These are phyloP conservation scores for Colletes gigas DNA, from an alignment of 1,140 invertebrate genomes.

Conservation along the genomic window DNA sequence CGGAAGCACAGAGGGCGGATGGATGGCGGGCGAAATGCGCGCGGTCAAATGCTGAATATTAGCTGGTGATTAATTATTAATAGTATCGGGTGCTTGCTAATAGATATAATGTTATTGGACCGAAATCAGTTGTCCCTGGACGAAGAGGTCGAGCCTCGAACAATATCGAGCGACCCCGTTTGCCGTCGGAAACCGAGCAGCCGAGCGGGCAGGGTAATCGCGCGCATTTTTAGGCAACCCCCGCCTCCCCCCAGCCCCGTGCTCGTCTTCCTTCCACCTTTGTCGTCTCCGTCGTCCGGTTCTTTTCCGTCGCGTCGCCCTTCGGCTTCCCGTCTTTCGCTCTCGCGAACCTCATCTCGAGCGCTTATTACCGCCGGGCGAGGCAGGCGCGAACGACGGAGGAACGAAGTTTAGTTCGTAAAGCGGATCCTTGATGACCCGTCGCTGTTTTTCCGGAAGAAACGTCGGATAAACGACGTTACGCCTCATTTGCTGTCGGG, in stretches of 20 bases:
- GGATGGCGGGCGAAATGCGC: constrained; percentile 44
- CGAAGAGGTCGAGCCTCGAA: constrained; percentile 37
- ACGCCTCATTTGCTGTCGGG: constrained; percentile 48
- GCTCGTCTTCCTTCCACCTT: constrained; percentile 8
- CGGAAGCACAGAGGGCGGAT: constrained; percentile 8
- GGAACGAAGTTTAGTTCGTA: constrained; percentile 56
- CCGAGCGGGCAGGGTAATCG: neutral
- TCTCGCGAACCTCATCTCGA: constrained; percentile 8
- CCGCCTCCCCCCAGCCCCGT: neutral
- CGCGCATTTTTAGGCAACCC: constrained; percentile 5
- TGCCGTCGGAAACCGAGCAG: neutral
- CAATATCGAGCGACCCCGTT: constrained; percentile 25
- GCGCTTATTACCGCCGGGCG: constrained; percentile 23
- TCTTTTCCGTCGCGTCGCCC: neutral
- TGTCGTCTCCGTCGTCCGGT: neutral
- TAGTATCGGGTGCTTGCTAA: constrained; percentile 67
- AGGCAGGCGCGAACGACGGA: constrained; percentile 9
- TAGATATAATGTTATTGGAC: constrained; percentile 68
- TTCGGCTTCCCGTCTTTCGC: neutral
- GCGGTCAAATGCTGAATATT: constrained; percentile 64
- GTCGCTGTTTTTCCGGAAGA: constrained; percentile 56
- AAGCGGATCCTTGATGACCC: constrained; percentile 61
- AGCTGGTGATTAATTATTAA: constrained; percentile 70
- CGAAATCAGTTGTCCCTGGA: constrained; percentile 60
- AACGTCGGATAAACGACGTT: constrained; percentile 52